phyloP scores from a whole-genome alignment of 2,113 vertebrate genomes.

The Amia ocellicauda region DNA sequence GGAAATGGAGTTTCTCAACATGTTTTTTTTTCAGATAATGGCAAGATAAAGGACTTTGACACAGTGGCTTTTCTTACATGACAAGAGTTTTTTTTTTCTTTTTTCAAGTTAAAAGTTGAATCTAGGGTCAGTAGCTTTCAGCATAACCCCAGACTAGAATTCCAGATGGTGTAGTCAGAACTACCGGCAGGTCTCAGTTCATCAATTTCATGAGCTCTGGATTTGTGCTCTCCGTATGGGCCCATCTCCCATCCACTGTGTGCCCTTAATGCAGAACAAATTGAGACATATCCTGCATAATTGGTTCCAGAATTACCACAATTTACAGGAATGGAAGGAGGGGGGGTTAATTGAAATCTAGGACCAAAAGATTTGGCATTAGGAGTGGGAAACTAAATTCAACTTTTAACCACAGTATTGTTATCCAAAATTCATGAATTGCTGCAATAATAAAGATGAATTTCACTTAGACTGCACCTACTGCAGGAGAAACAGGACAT shows the following conservation, averaged over 20 bases:
- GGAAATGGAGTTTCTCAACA: slow-evolving; percentile 16
- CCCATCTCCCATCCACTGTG: slow-evolving; percentile 59
- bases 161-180: slow-evolving; percentile 76
- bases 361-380: no score
- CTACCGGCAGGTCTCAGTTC: slow-evolving; percentile 56
- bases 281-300: slow-evolving; percentile 84
- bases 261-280: slow-evolving; percentile 79
- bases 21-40: slow-evolving; percentile 17
- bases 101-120: slow-evolving; percentile 71
- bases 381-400: no score
- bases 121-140: slow-evolving; percentile 67
- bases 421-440: no score
- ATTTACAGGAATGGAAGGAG: slow-evolving; percentile 56
- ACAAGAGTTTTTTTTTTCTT: slow-evolving; percentile 27
- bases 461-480: no score
- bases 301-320: slow-evolving; percentile 76
- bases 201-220: slow-evolving; percentile 69
- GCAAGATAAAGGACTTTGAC: slow-evolving; percentile 24
- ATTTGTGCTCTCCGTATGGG: slow-evolving; percentile 57
- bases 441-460: no score
- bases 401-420: no score
- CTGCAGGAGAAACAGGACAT: no score
- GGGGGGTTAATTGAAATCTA: background rate
- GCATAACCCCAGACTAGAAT: slow-evolving; percentile 72
- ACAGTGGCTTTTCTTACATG: slow-evolving; percentile 19